phyloP scores from a whole-genome alignment of 2,797 vertebrate genomes.

The Sphaeramia orbicularis region DNA sequence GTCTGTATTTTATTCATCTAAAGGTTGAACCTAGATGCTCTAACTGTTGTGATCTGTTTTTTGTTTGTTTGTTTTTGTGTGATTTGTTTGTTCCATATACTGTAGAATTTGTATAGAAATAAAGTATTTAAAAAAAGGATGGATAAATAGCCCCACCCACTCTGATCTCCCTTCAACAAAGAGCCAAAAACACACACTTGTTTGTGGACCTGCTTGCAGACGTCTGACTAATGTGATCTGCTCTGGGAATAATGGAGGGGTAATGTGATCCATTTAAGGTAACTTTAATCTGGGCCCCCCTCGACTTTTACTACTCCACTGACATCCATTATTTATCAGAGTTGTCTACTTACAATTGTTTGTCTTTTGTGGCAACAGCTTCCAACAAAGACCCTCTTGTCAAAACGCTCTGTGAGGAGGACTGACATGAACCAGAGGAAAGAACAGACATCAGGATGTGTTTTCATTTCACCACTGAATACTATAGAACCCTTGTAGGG shows the following conservation, averaged over 20 bases:
- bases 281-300: conserved; percentile 61
- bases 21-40: no score
- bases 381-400: conserved; percentile 45
- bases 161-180: neutral
- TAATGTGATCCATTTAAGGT: conserved; percentile 64
- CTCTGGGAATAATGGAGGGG: conserved; percentile 43
- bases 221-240: conserved; percentile 50
- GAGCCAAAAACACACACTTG: conserved; percentile 28
- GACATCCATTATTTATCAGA: conserved; percentile 74
- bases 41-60: no score
- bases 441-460: neutral
- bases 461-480: conserved; percentile 1
- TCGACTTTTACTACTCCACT: conserved; percentile 57
- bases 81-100: no score
- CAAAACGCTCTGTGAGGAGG: conserved; percentile 58
- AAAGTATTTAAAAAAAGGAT: no score
- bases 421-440: conserved; percentile 22
- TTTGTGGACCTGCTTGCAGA: conserved; percentile 40
- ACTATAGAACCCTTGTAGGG: neutral
- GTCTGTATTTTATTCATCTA: no score
- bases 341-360: conserved; percentile 77
- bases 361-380: conserved; percentile 51
- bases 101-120: no score
- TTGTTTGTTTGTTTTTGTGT: no score
- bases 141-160: no score